Base-by-base conservation (phyloP, 2,113 vertebrate genomes). In the Mormoops blainvillei region DNA sequence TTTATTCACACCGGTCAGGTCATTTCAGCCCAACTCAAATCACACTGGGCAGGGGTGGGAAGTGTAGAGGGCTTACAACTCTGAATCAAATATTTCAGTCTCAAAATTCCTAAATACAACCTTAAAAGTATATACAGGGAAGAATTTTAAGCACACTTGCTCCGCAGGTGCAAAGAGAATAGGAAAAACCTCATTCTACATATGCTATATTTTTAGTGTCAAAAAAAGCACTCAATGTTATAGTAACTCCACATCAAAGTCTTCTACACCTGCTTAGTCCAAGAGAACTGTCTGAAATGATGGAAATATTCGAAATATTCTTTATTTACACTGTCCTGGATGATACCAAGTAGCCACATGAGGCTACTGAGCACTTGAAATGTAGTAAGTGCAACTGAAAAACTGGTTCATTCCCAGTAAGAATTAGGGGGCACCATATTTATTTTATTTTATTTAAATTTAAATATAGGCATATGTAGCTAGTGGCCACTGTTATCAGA, bases 121-220 rank as follows among this genome's bases (percentile, higher is more conserved):
- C 54, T 96, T 76, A 88, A 78, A 88, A 92, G 43, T 58, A n/a
- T n/a, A 10, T 68, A 89, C 3, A 96, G 18, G 43, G 45, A 77
- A 94, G 33, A 71, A 65, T 83, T 74, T 97, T 91, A 94, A 86
- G 41, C 26, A 92, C 76, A 95, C 33, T 85, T 94, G 45, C 4
- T 94, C 43, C 96, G 76, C n/a, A 91, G 56, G 63, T 94, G 11
- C 6, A 70, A 54, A 93, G 0, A 73, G 31, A 80, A 86, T 19
- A 65, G 36, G 61, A 71, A 85, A 92, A 80, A 33, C 7, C 33
- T 83, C 56, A 68, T 31, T 92, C 61, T 91, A 86, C 5, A 70
- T 1, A 52, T 11, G 61, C 61, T 63, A 12, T 26, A 68, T 65
- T 31, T 88, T 90, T 87, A 80, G 87, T 78, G 24, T 87, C n/a